Conservation (phyloP, 2,113 vertebrate genomes). For the Clarias magur region DNA sequence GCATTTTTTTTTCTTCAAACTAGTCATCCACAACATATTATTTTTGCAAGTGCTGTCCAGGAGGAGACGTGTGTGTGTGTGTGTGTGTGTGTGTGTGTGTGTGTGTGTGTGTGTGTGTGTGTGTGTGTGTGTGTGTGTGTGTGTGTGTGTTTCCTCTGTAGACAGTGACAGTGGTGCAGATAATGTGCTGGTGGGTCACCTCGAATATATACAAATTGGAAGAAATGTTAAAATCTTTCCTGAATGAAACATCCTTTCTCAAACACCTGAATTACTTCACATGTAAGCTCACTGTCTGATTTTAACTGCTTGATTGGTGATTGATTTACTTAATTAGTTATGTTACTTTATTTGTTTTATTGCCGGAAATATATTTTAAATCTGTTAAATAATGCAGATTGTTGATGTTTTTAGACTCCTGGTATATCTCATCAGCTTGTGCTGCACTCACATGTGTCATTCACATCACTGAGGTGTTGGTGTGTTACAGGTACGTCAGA, state of each 20-base stretch:
- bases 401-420: conserved; percentile 67
- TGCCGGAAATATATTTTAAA: too few relatives aligned
- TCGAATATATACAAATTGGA: background rate
- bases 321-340: background rate
- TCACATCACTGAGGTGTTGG: conserved; percentile 81
- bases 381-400: background rate
- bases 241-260: too few relatives aligned
- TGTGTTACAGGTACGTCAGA: conserved; percentile 81
- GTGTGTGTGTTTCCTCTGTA: background rate
- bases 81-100: too few relatives aligned
- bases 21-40: too few relatives aligned
- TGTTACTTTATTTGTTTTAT: too few relatives aligned
- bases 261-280: background rate
- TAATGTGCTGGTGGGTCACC: fast-evolving
- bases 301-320: background rate
- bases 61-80: too few relatives aligned
- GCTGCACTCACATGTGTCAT: conserved; percentile 76
- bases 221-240: fast-evolving
- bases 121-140: background rate
- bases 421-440: conserved; percentile 77
- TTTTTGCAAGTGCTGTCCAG: too few relatives aligned
- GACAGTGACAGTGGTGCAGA: background rate
- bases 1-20: too few relatives aligned
- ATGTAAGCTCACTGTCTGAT: background rate
- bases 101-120: too few relatives aligned